These are phyloP conservation scores for Notolepis coatsorum DNA, from an alignment of 2,797 vertebrate species.

Conservation along the genomic window DNA sequence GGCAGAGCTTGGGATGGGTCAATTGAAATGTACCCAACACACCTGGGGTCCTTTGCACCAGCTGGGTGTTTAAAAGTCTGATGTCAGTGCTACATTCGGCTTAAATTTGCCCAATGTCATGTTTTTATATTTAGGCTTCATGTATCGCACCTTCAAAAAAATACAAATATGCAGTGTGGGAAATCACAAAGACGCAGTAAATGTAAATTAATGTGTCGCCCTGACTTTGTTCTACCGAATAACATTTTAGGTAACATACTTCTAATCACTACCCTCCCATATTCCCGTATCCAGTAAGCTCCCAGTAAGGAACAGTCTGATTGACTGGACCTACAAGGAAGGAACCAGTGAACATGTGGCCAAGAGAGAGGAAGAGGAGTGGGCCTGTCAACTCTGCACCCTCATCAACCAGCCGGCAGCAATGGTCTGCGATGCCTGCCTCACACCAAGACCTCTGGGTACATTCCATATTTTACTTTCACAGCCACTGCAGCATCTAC, in stretches of 20 bases:
- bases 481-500: constrained; percentile 36
- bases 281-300: constrained; percentile 77
- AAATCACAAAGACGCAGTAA: neutral
- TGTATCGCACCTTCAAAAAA: neutral
- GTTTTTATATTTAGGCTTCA: neutral
- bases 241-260: neutral
- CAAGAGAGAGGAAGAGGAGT: constrained; percentile 87
- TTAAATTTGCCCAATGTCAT: neutral
- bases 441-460: constrained; percentile 87
- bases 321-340: constrained; percentile 75
- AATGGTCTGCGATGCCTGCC: constrained; percentile 88
- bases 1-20: too few relatives aligned
- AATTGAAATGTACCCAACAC: too few relatives aligned
- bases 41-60: too few relatives aligned
- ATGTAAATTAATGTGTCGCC: neutral
- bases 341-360: constrained; percentile 73
- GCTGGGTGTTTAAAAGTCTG: neutral
- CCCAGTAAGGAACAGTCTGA: constrained; percentile 80
- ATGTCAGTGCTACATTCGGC: neutral
- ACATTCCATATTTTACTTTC: constrained; percentile 1
- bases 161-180: neutral
- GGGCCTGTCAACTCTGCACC: constrained; percentile 89
- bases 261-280: neutral
- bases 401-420: constrained; percentile 88
- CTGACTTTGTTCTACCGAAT: neutral